Base-by-base conservation (phyloP, 2,797 vertebrate genomes). In the Stomatorhinus walkeri region DNA sequence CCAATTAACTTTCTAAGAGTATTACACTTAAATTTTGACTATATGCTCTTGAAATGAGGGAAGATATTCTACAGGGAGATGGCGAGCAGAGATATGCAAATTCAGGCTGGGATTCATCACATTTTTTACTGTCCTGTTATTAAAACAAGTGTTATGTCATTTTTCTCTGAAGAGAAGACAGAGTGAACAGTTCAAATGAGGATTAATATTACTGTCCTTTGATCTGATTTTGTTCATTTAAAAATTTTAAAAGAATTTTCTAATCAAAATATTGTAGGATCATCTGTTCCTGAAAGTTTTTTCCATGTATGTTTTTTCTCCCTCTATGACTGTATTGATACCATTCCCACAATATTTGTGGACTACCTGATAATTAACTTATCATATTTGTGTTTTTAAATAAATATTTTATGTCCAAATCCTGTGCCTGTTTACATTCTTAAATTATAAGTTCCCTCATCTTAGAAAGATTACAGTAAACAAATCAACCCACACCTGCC, bases 291-390 rank as follows among this genome's bases (percentile, higher is more conserved):
- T 94, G 92, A 94, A 95, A 92, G 94, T 94, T 94, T 96, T 95
- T 94, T 95, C 81, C 94, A 94, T 95, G 93, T 95, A 94, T 92
- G 94, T 95, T 88, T 94, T 92, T 91, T 88, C 83, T 76, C 93
- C 93, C 92, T 94, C 94, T 96, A 94, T 96, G 96, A 95, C 95
- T 96, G 95, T 96, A 96, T 96, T 93, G 95, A 96, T 95, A 95
- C 94, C 95, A 96, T 96, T 96, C 95, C 96, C 96, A 97, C 96
- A 97, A 97, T 96, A 97, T 97, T 97, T 97, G 96, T 97, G 96
- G 96, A 97, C 96, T 96, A 97, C 95, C 96, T 97, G 96, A 96
- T 96, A 96, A 96, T 96, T 96, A 96, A 96, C 95, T 96, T 96
- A 96, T 96, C 96, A 96, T 96, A 96, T 93, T 96, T 96, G 96